Percentiles rank a stretch among this genome's conserved stretches.
phyloP scores from a whole-genome alignment of 2,888 invertebrate species.

The Luperina testacea region DNA sequence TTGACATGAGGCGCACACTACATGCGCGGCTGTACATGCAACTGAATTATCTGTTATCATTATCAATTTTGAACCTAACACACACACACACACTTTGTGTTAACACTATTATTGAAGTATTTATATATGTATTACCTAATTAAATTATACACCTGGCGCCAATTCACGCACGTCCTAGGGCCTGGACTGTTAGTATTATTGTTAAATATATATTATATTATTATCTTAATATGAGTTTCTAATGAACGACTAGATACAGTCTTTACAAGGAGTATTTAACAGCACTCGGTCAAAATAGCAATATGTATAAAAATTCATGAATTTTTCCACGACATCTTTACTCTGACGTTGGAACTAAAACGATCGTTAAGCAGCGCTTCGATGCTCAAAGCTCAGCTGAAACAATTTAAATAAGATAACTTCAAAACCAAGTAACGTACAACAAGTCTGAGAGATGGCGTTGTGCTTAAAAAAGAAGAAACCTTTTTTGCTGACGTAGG shows the following conservation, averaged over 20 bases:
- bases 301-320: background rate
- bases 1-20: background rate
- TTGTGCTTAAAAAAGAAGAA: background rate
- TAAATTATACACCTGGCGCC: background rate
- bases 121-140: background rate
- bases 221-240: background rate
- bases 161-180: background rate
- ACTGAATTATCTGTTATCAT: too few relatives aligned
- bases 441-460: slow-evolving; percentile 42
- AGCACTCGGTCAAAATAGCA: background rate
- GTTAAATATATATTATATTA: too few relatives aligned
- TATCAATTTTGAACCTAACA: background rate
- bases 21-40: too few relatives aligned
- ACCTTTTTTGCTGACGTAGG: background rate
- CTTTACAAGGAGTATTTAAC: background rate
- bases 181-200: background rate
- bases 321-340: slow-evolving; percentile 40
- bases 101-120: background rate
- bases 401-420: background rate
- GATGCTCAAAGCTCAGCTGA: background rate
- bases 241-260: background rate
- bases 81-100: too few relatives aligned
- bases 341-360: slow-evolving; percentile 20
- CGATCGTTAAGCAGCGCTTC: background rate
- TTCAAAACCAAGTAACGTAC: background rate